Percentiles rank a stretch among this genome's conserved stretches.
Evolutionary conservation across 2,888 invertebrate genomes (phyloP).

Genomic region (Drosophila anomelani): DNA sequence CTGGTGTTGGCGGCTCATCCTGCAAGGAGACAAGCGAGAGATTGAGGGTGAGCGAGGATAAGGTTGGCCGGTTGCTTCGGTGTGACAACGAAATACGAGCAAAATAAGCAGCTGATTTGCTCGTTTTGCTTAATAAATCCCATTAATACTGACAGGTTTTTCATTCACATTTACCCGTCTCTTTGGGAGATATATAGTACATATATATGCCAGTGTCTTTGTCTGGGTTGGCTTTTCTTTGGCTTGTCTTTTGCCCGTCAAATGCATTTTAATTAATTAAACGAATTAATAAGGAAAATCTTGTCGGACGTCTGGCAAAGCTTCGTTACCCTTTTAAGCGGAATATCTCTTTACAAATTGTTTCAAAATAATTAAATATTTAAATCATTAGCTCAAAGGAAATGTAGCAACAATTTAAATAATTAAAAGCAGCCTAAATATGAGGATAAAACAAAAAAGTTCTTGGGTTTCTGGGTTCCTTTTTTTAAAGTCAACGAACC

Average conservation of each 20-base stretch:
- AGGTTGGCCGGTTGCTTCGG: not conserved
- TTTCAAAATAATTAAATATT: not conserved
- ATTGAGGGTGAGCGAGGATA: not conserved
- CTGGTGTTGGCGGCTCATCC: slow-evolving; percentile 84
- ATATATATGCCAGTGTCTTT: not conserved
- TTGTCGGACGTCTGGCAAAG: not conserved
- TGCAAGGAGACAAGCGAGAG: slow-evolving; percentile 45
- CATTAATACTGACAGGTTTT: slow-evolving; percentile 35
- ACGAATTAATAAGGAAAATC: slow-evolving; percentile 4
- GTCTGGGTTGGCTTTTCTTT: slow-evolving; percentile 1
- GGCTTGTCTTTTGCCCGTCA: slow-evolving; percentile 10
- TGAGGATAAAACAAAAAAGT: not conserved
- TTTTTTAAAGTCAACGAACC: slow-evolving; percentile 34
- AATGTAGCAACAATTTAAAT: not conserved
- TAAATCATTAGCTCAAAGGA: not conserved
- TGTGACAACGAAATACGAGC: slow-evolving; percentile 16
- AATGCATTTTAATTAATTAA: slow-evolving; percentile 42
- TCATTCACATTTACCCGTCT: slow-evolving; percentile 25
- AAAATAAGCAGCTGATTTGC: slow-evolving; percentile 4
- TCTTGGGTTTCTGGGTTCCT: not conserved
- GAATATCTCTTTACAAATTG: not conserved
- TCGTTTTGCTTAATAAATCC: slow-evolving; percentile 9
- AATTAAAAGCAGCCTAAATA: not conserved
- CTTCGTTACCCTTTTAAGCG: not conserved
- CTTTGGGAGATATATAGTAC: not conserved